phyloP scores from a whole-genome alignment of 2,113 vertebrate genomes.

The Pituophis catenifer region DNA sequence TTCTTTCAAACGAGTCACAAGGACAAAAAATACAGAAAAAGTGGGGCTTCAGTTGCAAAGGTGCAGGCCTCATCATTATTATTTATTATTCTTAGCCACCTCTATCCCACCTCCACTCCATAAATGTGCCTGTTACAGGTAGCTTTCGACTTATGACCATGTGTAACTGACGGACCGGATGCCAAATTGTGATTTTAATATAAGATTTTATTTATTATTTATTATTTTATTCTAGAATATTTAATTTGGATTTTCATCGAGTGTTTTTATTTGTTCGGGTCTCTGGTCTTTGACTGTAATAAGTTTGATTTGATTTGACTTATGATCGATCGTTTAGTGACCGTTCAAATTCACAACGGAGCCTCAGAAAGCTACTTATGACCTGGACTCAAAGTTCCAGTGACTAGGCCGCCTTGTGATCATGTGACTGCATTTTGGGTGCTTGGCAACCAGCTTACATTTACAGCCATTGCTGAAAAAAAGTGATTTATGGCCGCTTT shows the following conservation, averaged over 20 bases:
- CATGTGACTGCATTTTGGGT: not conserved
- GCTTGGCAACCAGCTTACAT: not conserved
- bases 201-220: too few relatives aligned
- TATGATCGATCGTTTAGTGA: not conserved
- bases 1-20: not conserved
- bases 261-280: too few relatives aligned
- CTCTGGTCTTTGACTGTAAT: too few relatives aligned
- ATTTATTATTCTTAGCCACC: not conserved
- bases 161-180: too few relatives aligned
- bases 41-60: not conserved
- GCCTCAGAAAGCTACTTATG: not conserved
- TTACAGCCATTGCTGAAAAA: not conserved
- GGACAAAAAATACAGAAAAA: not conserved
- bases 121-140: not conserved
- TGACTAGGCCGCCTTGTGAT: not conserved
- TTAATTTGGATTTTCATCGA: too few relatives aligned
- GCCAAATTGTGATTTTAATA: too few relatives aligned
- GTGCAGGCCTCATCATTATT: not conserved
- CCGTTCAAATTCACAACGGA: not conserved
- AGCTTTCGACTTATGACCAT: not conserved
- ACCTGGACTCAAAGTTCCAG: too few relatives aligned
- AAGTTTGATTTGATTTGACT: too few relatives aligned
- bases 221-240: too few relatives aligned
- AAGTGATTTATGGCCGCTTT: not conserved
- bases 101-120: not conserved